Conservation (phyloP, 2,113 vertebrate genomes). For the Buteo buteo region DNA sequence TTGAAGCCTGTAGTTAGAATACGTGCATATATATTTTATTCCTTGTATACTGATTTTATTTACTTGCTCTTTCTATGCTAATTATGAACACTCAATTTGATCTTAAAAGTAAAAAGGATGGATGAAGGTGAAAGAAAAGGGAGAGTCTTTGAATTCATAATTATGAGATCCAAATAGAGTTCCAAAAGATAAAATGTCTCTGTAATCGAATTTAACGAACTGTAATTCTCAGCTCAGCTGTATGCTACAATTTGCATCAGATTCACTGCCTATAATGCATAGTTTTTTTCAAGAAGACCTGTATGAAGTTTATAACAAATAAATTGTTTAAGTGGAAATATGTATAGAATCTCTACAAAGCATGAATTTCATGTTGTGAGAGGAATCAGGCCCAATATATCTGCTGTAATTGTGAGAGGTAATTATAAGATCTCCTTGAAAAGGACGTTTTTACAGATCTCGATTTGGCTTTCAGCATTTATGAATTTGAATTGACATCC, state of each 20-base stretch:
- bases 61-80: neutral
- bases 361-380: neutral
- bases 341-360: neutral
- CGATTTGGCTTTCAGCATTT: slow-evolving; percentile 53
- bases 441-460: slow-evolving; percentile 54
- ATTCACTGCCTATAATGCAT: neutral
- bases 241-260: neutral
- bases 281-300: neutral
- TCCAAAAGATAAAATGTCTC: neutral
- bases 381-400: neutral
- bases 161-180: neutral
- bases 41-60: neutral
- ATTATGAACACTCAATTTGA: neutral
- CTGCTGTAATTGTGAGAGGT: slow-evolving; percentile 26
- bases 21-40: neutral
- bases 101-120: neutral
- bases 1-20: neutral
- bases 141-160: neutral
- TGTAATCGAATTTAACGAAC: slow-evolving; percentile 14
- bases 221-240: neutral
- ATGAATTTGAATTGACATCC: slow-evolving; percentile 61
- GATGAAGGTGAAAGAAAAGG: neutral
- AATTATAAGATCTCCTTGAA: slow-evolving; percentile 58
- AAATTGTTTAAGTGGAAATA: neutral
- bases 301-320: neutral